Evolutionary conservation across 2,113 vertebrate genomes (phyloP), one percentile per base, ranked within the genome.

Genomic region (Oxyura jamaicensis): DNA sequence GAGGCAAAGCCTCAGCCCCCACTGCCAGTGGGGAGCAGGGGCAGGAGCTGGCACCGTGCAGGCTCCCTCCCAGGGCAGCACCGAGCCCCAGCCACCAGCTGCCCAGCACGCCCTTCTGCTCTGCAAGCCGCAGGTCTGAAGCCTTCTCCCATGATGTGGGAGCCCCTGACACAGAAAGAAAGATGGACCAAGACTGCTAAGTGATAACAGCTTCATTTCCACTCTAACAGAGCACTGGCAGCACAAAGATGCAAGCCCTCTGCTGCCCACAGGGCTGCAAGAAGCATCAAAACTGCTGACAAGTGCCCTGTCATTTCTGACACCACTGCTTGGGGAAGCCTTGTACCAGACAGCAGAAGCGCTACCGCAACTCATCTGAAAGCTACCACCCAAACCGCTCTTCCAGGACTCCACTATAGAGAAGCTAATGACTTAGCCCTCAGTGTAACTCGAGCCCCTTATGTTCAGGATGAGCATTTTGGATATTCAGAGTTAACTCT

Each of bases 121-220:
- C 33, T 44, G 55, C 28, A 65, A 87, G 68, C 5, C 8, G 0
- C 3, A 6, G 0, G 0, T 18, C 55, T 58, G 58, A 73, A 65
- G 53, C 35, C 33, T 60, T 60, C 36, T n/a, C n/a, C n/a, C n/a
- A n/a, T n/a, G n/a, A n/a, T n/a, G n/a, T n/a, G n/a, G n/a, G n/a
- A n/a, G n/a, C n/a, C n/a, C n/a, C n/a, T n/a, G n/a, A n/a, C n/a
- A n/a, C n/a, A n/a, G n/a, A n/a, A n/a, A n/a, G n/a, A n/a, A 83
- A 83, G 39, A 62, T 1, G 8, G 41, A 33, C 68, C 22, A 23
- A 50, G 48, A 50, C 48, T 48, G 46, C 46, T 50, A 25, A 50
- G 21, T 50, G 48, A 25, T 25, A 18, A 42, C 29, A 86, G 41
- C 65, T 36, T 36, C 16, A 85, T 35, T 80, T 74, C 75, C 52